A percentile compares a stretch with the other conserved stretches of the same genome.
Conservation (phyloP, 2,113 vertebrate genomes). For the Saccopteryx leptura region DNA sequence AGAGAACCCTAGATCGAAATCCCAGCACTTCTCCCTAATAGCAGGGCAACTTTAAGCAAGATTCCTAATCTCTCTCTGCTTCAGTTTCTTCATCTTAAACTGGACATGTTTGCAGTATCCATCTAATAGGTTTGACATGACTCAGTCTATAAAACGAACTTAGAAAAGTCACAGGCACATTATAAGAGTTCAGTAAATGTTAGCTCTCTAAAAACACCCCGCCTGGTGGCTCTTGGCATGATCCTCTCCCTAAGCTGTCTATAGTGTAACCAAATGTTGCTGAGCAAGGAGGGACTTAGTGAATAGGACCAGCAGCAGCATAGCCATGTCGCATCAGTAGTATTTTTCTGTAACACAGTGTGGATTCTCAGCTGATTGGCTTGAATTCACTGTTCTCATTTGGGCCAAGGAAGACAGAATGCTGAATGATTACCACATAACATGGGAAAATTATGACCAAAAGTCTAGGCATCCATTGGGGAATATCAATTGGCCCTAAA, state of each 20-base stretch:
- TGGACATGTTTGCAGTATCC: not conserved
- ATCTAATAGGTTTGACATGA: not conserved
- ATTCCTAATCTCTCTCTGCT: not conserved
- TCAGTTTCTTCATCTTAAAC: constrained; percentile 13
- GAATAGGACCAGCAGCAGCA: not conserved
- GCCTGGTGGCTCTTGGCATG: not conserved
- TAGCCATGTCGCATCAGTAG: not conserved
- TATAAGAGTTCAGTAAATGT: not conserved
- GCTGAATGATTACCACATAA: not conserved
- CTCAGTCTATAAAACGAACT: not conserved
- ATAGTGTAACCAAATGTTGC: not conserved
- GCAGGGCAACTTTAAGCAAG: not conserved
- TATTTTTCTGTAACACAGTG: not conserved
- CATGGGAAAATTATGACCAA: not conserved
- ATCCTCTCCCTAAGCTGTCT: not conserved
- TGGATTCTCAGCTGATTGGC: not conserved
- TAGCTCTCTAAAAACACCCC: not conserved
- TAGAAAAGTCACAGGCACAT: not conserved
- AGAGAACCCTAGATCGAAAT: not conserved
- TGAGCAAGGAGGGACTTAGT: not conserved
- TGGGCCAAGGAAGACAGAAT: not conserved
- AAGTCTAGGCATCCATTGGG: not conserved
- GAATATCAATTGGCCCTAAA: not conserved
- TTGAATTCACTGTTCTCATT: not conserved
- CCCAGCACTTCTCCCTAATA: not conserved